Conservation (phyloP, 2,888 invertebrate species). For the Esperia sulphurella region DNA sequence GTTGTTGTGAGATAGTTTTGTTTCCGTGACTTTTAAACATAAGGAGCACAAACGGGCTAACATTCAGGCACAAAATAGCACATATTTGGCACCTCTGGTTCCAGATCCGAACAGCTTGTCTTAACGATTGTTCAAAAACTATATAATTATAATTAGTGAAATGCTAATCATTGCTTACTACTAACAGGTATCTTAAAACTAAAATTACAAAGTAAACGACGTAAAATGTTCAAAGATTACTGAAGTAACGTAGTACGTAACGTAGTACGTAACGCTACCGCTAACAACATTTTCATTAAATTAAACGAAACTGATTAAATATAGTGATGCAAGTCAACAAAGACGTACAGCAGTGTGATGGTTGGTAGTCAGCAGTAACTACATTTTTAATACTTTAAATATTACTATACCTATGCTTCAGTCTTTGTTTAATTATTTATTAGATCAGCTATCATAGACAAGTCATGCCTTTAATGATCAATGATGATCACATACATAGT, state of each 20-base stretch:
- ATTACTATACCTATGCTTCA: conserved; percentile 75
- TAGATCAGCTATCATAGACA: conserved; percentile 59
- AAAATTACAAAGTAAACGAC: conserved; percentile 10
- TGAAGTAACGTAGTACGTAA: neutral
- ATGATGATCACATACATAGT: neutral
- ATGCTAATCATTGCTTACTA: neutral
- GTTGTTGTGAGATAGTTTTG: no score
- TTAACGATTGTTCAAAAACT: no score
- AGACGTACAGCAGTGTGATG: conserved; percentile 52
- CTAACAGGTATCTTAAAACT: conserved; percentile 5
- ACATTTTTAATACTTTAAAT: conserved; percentile 63
- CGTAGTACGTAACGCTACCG: conserved; percentile 1
- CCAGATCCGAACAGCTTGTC: no score
- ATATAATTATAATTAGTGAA: neutral
- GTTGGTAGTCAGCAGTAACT: conserved; percentile 49
- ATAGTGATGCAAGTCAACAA: conserved; percentile 32
- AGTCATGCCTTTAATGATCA: conserved; percentile 41
- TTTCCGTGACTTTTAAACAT: no score
- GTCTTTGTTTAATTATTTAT: conserved; percentile 75
- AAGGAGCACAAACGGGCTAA: no score
- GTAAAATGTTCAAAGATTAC: conserved; percentile 12
- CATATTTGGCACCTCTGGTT: no score
- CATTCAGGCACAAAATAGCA: no score
- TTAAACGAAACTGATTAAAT: conserved; percentile 16
- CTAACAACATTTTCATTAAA: conserved; percentile 11